Evolutionary conservation across 2,888 invertebrate species (phyloP).

Genomic region (Chrysolina haemoptera): DNA sequence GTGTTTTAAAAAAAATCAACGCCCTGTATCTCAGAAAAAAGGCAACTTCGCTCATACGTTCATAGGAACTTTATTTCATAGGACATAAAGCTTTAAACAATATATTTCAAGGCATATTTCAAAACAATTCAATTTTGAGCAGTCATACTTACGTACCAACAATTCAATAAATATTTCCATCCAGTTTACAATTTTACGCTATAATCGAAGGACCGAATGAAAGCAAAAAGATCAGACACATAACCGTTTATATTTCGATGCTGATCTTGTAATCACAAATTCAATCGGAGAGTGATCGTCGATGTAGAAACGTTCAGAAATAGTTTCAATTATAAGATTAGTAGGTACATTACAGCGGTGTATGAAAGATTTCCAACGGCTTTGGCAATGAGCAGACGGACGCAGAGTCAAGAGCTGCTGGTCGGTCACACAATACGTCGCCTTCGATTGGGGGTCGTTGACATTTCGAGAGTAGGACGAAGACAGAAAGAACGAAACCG

Average conservation of each 20-base stretch:
- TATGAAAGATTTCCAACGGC: slow-evolving; percentile 30
- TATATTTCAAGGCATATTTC: too few species aligned
- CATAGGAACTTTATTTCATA: too few species aligned
- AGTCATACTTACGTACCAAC: too few species aligned
- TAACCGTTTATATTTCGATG: background rate
- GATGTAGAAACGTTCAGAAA: background rate
- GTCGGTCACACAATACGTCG: slow-evolving; percentile 33
- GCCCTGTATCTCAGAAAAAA: too few species aligned
- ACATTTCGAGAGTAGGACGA: slow-evolving; percentile 40
- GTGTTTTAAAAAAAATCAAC: too few species aligned
- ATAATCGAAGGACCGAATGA: background rate
- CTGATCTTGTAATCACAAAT: background rate
- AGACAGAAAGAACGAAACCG: slow-evolving; percentile 33
- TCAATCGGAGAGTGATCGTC: background rate
- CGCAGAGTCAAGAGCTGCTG: slow-evolving; percentile 21
- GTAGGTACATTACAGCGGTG: too few species aligned
- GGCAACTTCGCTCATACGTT: too few species aligned
- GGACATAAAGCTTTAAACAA: too few species aligned
- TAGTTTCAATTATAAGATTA: slow-evolving; percentile 4
- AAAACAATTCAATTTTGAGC: too few species aligned
- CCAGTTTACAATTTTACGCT: too few species aligned
- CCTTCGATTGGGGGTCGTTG: slow-evolving; percentile 46
- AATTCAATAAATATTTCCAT: too few species aligned
- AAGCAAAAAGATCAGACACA: background rate
- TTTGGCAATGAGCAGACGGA: slow-evolving; percentile 34